Evolutionary conservation across 1,140 invertebrate genomes (phyloP).

Genomic region (Grapholita molesta): DNA sequence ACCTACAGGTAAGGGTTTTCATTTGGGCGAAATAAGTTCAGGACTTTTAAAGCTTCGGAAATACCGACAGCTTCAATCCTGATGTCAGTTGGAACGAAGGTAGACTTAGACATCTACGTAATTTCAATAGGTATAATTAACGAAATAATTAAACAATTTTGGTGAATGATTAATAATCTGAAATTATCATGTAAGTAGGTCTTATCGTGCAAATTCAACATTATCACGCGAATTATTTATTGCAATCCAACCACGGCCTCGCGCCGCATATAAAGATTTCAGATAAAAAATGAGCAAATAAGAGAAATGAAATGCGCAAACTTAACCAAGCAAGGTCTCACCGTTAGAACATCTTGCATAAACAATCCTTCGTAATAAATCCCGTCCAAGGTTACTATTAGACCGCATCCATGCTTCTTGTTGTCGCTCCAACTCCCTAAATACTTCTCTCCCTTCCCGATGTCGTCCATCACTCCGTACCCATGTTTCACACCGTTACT

Average conservation of each 20-base stretch:
- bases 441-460: constrained; percentile 92
- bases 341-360: constrained; percentile 85
- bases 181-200: background rate
- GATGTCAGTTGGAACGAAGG: background rate
- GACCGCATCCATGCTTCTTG: constrained; percentile 87
- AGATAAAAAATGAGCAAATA: constrained; percentile 20
- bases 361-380: constrained; percentile 95
- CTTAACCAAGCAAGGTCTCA: constrained; percentile 63
- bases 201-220: background rate
- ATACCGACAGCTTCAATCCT: background rate
- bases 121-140: background rate
- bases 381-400: constrained; percentile 92
- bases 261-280: constrained; percentile 1
- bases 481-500: constrained; percentile 85
- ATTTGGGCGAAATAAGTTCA: background rate
- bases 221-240: background rate
- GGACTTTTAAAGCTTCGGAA: background rate
- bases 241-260: background rate
- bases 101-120: background rate
- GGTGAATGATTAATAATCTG: background rate
- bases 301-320: constrained; percentile 18
- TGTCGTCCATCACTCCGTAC: constrained; percentile 93
- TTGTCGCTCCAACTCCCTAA: constrained; percentile 92
- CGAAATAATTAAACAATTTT: background rate
- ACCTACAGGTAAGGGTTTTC: no score